Conservation (phyloP, 1,140 invertebrate species). For the Papilio polytes region DNA sequence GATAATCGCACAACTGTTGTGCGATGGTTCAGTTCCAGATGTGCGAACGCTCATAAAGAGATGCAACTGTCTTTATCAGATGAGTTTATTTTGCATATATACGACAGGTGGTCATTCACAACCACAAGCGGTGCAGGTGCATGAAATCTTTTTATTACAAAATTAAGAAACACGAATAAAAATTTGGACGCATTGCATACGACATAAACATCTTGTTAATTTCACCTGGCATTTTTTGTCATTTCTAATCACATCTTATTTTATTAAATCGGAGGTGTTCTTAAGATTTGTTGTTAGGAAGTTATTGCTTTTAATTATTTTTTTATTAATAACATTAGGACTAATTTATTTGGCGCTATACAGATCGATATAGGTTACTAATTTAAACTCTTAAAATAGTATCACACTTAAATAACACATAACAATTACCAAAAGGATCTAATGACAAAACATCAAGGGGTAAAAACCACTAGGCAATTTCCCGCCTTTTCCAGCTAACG, state of each 20-base stretch:
- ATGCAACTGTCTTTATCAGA: not conserved
- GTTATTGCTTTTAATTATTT: too few species aligned
- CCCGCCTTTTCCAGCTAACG: constrained; percentile 57
- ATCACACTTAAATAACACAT: not conserved
- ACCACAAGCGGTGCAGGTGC: constrained; percentile 5
- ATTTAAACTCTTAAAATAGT: not conserved
- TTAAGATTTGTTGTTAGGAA: not conserved
- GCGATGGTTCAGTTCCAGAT: not conserved
- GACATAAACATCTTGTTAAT: not conserved
- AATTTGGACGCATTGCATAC: not conserved
- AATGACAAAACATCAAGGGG: constrained; percentile 43
- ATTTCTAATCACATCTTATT: not conserved
- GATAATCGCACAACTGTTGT: not conserved
- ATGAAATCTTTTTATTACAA: constrained; percentile 11
- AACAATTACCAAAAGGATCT: constrained; percentile 31
- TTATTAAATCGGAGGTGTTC: not conserved
- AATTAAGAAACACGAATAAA: not conserved
- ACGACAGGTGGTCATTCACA: not conserved
- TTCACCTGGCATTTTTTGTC: not conserved
- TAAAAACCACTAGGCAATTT: constrained; percentile 50
- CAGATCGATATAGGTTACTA: not conserved
- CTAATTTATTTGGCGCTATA: too few species aligned
- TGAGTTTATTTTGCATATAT: not conserved
- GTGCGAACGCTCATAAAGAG: too few species aligned
- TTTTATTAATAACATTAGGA: too few species aligned